Evolutionary conservation across 2,888 invertebrate species (phyloP), one percentile per base, ranked within the genome.

Genomic region (Meteorus cinctellus): DNA sequence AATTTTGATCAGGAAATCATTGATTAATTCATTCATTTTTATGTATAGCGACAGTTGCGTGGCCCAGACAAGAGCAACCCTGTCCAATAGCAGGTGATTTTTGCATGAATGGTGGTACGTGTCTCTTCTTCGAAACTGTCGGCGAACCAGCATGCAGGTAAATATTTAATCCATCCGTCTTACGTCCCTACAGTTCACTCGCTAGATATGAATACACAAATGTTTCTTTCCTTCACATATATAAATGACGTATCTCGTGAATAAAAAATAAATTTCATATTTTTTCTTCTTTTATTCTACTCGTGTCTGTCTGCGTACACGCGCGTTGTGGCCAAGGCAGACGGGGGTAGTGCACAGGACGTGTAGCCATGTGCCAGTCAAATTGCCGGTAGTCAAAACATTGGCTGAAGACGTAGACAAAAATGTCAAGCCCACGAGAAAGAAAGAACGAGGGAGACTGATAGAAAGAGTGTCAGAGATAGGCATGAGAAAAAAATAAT

Each of bases 31-130:
- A 27, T 29, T 60, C 16, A 36, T 29, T 41, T 81, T 78, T 77
- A 78, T 77, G 79, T 75, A 63, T 88, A 90, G 90, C 91, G 84
- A 90, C 91, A 87, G 91, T 91, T 79, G 88, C 90, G 82, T 93
- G 93, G 91, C 91, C 91, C 80, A 90, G 91, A 84, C 90, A 92
- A 88, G 93, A 93, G 83, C 92, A 92, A 81, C 92, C 93, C 80
- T 94, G 94, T 90, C 94, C 94, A 78, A 93, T 93, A 91, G 90
- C 92, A 82, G 92, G 93, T 82, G 93, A 93, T 83, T 96, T 94
- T 91, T 97, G 97, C 91, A 93, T 96, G 90, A 96, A 97, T 90
- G 96, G 95, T 86, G 97, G 96, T 89, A 95, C 94, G 82, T 97
- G 97, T 91, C 93, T 94, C 90, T 94, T 94, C 91, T 94, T 95